phyloP scores from a whole-genome alignment of 2,888 invertebrate genomes.

The Imbricaverruca yamaguchii region DNA sequence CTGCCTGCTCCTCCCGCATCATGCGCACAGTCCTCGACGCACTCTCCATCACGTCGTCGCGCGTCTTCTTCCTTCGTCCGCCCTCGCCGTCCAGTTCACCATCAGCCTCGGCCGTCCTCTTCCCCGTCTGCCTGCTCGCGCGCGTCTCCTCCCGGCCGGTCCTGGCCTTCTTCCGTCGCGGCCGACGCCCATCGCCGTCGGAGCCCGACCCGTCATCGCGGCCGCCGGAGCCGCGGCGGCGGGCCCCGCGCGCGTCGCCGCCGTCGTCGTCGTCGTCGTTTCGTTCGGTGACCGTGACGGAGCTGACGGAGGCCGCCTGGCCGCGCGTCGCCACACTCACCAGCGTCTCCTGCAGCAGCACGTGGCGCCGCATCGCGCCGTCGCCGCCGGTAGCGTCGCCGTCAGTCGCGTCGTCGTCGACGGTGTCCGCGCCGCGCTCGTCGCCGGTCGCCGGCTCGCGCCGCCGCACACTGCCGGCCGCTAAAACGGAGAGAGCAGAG shows the following conservation, averaged over 20 bases:
- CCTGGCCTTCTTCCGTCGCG: background rate
- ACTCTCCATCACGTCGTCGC: background rate
- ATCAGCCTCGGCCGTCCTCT: background rate
- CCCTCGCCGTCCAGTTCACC: background rate
- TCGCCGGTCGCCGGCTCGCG: constrained; percentile 25
- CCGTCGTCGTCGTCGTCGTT: background rate
- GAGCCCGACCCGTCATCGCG: background rate
- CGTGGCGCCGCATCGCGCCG: constrained; percentile 27
- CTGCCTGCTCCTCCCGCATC: background rate
- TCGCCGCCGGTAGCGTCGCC: no score
- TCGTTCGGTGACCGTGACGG: constrained; percentile 17
- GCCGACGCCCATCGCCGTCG: background rate
- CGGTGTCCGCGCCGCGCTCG: constrained; percentile 27
- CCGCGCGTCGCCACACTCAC: constrained; percentile 51
- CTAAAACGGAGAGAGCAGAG: background rate
- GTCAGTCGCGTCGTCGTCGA: constrained; percentile 17
- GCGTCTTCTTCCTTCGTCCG: background rate
- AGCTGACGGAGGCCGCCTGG: constrained; percentile 65
- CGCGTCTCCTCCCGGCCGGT: background rate
- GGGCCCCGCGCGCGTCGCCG: background rate
- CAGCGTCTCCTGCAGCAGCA: constrained; percentile 28
- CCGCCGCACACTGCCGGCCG: constrained; percentile 10
- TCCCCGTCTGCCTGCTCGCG: background rate
- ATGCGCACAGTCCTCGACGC: background rate
- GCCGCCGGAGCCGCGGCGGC: background rate